These are phyloP conservation scores for Morpho helenor DNA, from an alignment of 2,888 invertebrate genomes.

Conservation along the genomic window DNA sequence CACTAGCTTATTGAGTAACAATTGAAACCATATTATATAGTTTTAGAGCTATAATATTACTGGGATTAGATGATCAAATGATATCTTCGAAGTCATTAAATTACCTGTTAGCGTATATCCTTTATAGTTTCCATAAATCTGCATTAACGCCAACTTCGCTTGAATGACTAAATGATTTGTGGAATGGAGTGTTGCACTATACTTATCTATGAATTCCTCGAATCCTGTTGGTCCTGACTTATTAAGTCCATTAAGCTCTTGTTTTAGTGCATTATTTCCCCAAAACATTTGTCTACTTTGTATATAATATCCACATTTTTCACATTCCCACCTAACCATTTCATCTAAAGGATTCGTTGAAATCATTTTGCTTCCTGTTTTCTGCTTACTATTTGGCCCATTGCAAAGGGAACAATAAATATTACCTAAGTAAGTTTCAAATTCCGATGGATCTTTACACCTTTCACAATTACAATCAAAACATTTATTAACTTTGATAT, in stretches of 20 bases:
- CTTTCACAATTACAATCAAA: constrained; percentile 84
- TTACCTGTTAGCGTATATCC: constrained; percentile 78
- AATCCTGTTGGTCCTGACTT: constrained; percentile 75
- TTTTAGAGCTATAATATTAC: no score
- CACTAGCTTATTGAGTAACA: no score
- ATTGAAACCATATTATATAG: no score
- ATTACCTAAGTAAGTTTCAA: constrained; percentile 81
- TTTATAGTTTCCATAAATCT: constrained; percentile 82
- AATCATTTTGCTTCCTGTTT: constrained; percentile 70
- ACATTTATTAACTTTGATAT: constrained; percentile 81
- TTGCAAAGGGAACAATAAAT: constrained; percentile 82
- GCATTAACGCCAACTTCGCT: constrained; percentile 83
- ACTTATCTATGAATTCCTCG: constrained; percentile 82
- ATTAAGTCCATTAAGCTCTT: constrained; percentile 77
- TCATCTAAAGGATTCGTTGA: constrained; percentile 81
- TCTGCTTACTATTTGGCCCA: constrained; percentile 43
- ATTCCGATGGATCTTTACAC: constrained; percentile 85
- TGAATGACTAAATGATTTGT: constrained; percentile 83
- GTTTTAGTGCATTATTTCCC: constrained; percentile 80
- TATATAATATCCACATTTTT: constrained; percentile 79
- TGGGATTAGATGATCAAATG: no score
- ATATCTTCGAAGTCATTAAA: neutral
- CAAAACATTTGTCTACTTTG: constrained; percentile 79
- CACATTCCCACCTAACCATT: constrained; percentile 82
- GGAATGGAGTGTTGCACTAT: constrained; percentile 81